A percentile compares a stretch with the other conserved stretches of the same genome.
Evolutionary conservation across 2,113 vertebrate species (phyloP).

Genomic region (Paradoxurus hermaphroditus): DNA sequence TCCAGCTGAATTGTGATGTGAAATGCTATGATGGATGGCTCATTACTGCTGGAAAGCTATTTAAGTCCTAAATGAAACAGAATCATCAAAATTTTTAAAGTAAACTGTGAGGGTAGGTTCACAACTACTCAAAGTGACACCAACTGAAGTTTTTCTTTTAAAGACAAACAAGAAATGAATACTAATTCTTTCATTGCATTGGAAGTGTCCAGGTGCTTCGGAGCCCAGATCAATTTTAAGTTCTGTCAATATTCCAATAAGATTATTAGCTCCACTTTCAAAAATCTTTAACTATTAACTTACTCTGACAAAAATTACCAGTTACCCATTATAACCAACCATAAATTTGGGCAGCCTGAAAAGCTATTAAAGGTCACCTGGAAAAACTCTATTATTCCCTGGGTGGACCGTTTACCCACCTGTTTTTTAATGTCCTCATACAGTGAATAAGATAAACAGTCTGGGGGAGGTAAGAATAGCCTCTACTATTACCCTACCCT

Average conservation of each 20-base stretch:
- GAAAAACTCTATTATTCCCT: constrained; percentile 18
- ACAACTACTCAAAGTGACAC: background rate
- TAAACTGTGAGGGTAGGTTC: background rate
- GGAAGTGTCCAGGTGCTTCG: background rate
- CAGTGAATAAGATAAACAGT: background rate
- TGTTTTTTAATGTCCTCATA: background rate
- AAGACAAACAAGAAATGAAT: background rate
- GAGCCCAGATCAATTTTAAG: background rate
- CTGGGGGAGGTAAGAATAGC: background rate
- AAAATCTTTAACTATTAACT: constrained; percentile 36
- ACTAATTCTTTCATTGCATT: background rate
- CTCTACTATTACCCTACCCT: background rate
- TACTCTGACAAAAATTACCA: constrained; percentile 25
- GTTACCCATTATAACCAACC: background rate
- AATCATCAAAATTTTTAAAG: constrained; percentile 40
- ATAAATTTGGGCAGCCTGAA: background rate
- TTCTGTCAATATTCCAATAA: constrained; percentile 4
- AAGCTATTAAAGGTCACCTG: background rate
- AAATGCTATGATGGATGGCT: background rate
- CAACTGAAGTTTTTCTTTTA: background rate
- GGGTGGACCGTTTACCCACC: background rate
- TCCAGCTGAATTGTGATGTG: background rate
- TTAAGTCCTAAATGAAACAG: background rate
- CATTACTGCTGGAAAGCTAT: background rate
- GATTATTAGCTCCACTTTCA: background rate